A percentile compares a stretch with the other conserved stretches of the same genome.
Evolutionary conservation across 1,140 invertebrate species (phyloP).

Genomic region (Plodia interpunctella): DNA sequence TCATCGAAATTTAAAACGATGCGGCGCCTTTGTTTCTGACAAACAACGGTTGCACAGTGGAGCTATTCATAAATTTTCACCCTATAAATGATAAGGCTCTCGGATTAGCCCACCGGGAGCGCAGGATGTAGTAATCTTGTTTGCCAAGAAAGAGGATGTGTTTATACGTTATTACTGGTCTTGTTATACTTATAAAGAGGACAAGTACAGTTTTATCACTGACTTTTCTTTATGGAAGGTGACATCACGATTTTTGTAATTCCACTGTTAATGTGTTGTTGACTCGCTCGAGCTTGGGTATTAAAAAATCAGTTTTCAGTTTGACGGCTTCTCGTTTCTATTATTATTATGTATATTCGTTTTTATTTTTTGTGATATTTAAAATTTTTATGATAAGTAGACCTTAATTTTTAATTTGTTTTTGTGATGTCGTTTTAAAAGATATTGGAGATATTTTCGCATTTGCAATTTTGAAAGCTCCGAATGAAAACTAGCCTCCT

Average conservation of each 20-base stretch:
- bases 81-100: constrained; percentile 54
- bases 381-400: too few species aligned
- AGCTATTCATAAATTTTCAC: constrained; percentile 63
- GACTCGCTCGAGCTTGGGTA: neutral
- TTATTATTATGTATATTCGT: too few species aligned
- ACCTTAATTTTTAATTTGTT: too few species aligned
- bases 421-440: too few species aligned
- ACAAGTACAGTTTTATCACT: constrained; percentile 11
- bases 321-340: neutral
- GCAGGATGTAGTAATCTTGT: constrained; percentile 73
- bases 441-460: too few species aligned
- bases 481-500: too few species aligned
- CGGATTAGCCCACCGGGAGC: constrained; percentile 68
- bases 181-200: constrained; percentile 25
- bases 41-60: constrained; percentile 44
- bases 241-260: neutral
- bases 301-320: neutral
- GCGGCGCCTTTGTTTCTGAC: constrained; percentile 41
- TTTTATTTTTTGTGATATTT: too few species aligned
- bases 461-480: neutral
- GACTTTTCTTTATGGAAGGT: constrained; percentile 1
- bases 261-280: neutral
- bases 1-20: constrained; percentile 8
- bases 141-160: constrained; percentile 47
- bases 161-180: constrained; percentile 35